phyloP scores from a whole-genome alignment of 2,797 vertebrate species.

The Anolis apletophallus region DNA sequence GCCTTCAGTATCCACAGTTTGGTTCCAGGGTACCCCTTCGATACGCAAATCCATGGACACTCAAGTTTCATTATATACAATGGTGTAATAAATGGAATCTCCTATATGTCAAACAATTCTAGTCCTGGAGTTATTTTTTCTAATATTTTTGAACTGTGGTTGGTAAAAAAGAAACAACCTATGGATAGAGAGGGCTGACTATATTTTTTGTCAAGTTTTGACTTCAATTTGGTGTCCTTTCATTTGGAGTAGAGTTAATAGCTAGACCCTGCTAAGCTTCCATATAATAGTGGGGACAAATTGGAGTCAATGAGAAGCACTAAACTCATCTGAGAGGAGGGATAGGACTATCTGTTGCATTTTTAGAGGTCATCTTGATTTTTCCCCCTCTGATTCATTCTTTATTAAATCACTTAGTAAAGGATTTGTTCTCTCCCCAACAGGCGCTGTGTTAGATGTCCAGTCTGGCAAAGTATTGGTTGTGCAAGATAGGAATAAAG shows the following conservation, averaged over 20 bases:
- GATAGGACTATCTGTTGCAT: background rate
- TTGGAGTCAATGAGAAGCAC: background rate
- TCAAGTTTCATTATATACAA: too few relatives aligned
- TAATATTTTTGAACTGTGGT: too few relatives aligned
- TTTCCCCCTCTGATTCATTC: background rate
- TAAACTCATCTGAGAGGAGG: background rate
- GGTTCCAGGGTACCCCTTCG: too few relatives aligned
- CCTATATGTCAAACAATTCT: too few relatives aligned
- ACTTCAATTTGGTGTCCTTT: background rate
- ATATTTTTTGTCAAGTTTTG: too few relatives aligned
- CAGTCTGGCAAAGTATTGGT: slow-evolving; percentile 89
- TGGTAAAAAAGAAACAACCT: too few relatives aligned
- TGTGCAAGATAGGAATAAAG: slow-evolving; percentile 94
- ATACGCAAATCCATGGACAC: too few relatives aligned
- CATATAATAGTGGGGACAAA: background rate
- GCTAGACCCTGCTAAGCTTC: background rate
- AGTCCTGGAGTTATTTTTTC: too few relatives aligned
- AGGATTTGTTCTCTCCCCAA: slow-evolving; percentile 34
- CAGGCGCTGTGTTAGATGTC: slow-evolving; percentile 93
- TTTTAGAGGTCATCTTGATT: background rate
- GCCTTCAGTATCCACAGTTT: too few relatives aligned
- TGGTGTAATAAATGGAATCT: too few relatives aligned
- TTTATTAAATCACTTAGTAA: background rate
- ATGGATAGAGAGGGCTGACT: too few relatives aligned
- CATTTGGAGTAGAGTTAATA: background rate